A percentile compares a stretch with the other conserved stretches of the same genome.
Evolutionary conservation across 2,797 vertebrate species (phyloP).

Genomic region (Girardinus metallicus): DNA sequence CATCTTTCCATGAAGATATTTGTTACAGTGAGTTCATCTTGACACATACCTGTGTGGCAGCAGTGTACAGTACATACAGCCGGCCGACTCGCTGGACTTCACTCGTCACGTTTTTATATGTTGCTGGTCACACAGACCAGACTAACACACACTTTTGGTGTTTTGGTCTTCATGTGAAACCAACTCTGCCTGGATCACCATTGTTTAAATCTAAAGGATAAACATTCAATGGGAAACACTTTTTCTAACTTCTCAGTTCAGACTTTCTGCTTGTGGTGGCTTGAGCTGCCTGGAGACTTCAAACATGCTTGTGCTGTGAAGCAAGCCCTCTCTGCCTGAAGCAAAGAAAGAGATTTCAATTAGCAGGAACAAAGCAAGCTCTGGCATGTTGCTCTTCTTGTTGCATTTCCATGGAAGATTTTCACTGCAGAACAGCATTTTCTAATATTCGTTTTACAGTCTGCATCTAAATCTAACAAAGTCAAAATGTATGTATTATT

Average conservation of each 20-base stretch:
- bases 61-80: constrained; percentile 60
- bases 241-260: background rate
- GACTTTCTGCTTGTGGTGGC: constrained; percentile 12
- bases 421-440: background rate
- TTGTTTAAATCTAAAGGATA: background rate
- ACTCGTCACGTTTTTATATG: constrained; percentile 17
- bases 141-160: background rate
- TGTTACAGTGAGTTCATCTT: constrained; percentile 18
- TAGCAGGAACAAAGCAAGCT: constrained; percentile 12
- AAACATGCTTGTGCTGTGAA: constrained; percentile 6
- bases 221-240: constrained; percentile 4
- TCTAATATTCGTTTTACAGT: background rate
- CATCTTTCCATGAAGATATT: background rate
- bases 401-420: background rate
- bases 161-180: constrained; percentile 13
- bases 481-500: background rate
- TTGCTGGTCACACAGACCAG: constrained; percentile 13
- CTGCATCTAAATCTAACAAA: background rate
- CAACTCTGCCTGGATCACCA: background rate
- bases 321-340: constrained; percentile 3
- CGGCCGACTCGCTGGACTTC: background rate
- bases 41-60: constrained; percentile 10
- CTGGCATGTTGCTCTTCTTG: constrained; percentile 3
- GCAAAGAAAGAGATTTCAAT: constrained; percentile 22
- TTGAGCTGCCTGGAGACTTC: background rate